These are phyloP conservation scores for Bicyclus anynana DNA, from an alignment of 1,140 invertebrate species.

Conservation along the genomic window DNA sequence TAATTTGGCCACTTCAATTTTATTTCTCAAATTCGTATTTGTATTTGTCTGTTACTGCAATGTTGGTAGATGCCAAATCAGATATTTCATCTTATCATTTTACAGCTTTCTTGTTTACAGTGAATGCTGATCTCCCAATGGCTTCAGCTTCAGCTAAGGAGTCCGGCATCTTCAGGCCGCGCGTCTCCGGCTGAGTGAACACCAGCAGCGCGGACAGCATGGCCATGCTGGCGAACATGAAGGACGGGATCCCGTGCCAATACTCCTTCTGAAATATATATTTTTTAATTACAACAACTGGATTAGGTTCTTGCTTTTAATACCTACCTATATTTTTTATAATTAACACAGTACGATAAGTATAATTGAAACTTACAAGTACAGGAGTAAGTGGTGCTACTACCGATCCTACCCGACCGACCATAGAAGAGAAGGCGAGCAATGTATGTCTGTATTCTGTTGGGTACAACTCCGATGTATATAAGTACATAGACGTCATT, in stretches of 20 bases:
- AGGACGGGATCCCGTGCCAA: conserved; percentile 76
- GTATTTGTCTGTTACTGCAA: no score
- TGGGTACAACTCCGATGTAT: conserved; percentile 82
- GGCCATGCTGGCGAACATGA: conserved; percentile 81
- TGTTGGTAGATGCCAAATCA: not conserved
- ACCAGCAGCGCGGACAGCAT: conserved; percentile 78
- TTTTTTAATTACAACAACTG: conserved; percentile 32
- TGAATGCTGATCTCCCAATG: conserved; percentile 15
- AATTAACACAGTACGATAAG: no score
- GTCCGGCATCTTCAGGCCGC: conserved; percentile 81
- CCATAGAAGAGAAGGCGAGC: conserved; percentile 56
- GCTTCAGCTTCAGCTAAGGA: conserved; percentile 81
- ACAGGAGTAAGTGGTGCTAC: conserved; percentile 39
- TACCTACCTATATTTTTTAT: no score
- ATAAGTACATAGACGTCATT: conserved; percentile 80
- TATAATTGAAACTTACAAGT: conserved; percentile 25
- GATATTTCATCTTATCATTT: not conserved
- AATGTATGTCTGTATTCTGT: conserved; percentile 80
- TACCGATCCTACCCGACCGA: conserved; percentile 41
- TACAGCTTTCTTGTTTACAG: not conserved
- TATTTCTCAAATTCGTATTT: no score
- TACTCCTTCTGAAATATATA: conserved; percentile 42
- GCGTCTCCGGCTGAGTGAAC: conserved; percentile 82
- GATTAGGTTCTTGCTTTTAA: no score
- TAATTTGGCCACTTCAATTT: no score